Evolutionary conservation across 2,113 vertebrate species (phyloP).

Genomic region (Chelonoidis abingdonii): DNA sequence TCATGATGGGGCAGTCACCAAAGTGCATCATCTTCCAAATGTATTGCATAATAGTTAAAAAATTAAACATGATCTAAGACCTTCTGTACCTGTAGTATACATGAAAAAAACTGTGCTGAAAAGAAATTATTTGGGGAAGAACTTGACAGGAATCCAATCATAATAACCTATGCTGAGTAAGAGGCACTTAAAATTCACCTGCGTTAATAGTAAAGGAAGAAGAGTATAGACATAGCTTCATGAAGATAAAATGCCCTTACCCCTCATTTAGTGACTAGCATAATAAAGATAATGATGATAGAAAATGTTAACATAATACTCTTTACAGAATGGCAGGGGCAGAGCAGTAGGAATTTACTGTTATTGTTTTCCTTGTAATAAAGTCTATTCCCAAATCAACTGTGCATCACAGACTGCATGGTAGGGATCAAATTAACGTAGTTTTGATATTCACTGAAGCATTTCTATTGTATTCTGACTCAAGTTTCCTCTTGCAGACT

Average conservation of each 20-base stretch:
- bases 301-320: not conserved
- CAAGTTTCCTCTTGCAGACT: not conserved
- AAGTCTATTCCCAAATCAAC: not conserved
- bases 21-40: not conserved
- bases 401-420: not conserved
- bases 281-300: not conserved
- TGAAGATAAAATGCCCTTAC: not conserved
- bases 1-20: not conserved
- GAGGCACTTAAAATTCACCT: conserved; percentile 21
- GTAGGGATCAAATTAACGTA: not conserved
- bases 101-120: not conserved
- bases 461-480: conserved; percentile 41
- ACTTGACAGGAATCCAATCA: not conserved
- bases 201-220: not conserved
- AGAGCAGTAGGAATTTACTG: conserved; percentile 2
- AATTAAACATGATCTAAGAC: not conserved
- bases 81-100: not conserved
- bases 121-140: not conserved
- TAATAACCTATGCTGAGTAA: not conserved
- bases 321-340: not conserved
- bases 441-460: not conserved
- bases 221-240: not conserved
- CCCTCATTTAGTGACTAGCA: not conserved
- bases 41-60: not conserved
- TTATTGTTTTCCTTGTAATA: conserved; percentile 9